Percentiles rank a stretch among this genome's conserved stretches.
These are phyloP conservation scores for Nowickia ferox DNA, from an alignment of 2,888 invertebrate genomes.

Conservation along the genomic window DNA sequence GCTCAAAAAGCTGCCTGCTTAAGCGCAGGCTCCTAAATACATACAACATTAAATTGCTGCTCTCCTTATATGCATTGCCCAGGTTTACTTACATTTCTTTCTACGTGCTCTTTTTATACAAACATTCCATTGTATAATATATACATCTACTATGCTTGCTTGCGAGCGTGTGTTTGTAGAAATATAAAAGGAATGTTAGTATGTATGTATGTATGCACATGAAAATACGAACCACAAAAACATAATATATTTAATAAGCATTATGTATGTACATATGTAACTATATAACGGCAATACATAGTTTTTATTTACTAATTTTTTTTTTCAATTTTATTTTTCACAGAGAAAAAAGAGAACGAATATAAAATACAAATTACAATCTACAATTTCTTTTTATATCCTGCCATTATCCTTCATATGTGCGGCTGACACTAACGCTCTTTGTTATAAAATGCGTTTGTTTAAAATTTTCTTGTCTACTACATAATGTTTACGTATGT, in stretches of 20 bases:
- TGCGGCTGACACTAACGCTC: background rate
- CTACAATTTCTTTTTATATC: conserved; percentile 57
- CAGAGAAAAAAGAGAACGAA: background rate
- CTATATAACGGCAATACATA: conserved; percentile 32
- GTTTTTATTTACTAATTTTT: conserved; percentile 12
- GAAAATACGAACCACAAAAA: conserved; percentile 24
- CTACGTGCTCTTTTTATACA: conserved; percentile 27
- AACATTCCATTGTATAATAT: conserved; percentile 52
- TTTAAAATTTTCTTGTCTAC: conserved; percentile 45
- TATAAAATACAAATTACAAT: conserved; percentile 57
- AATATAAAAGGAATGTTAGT: conserved; percentile 15
- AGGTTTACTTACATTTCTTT: conserved; percentile 49
- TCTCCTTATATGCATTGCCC: conserved; percentile 55
- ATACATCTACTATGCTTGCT: background rate
- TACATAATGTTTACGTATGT: conserved; percentile 31
- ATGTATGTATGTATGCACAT: background rate
- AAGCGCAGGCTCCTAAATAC: conserved; percentile 47
- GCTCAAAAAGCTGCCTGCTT: conserved; percentile 14
- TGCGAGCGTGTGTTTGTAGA: conserved; percentile 1
- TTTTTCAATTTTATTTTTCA: background rate
- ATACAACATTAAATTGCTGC: conserved; percentile 21
- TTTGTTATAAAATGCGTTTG: background rate
- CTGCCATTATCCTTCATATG: conserved; percentile 48
- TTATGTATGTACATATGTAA: background rate
- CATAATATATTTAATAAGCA: conserved; percentile 21